Conservation (phyloP, 2,797 vertebrate genomes). For the Pseudocheirus occidentalis region DNA sequence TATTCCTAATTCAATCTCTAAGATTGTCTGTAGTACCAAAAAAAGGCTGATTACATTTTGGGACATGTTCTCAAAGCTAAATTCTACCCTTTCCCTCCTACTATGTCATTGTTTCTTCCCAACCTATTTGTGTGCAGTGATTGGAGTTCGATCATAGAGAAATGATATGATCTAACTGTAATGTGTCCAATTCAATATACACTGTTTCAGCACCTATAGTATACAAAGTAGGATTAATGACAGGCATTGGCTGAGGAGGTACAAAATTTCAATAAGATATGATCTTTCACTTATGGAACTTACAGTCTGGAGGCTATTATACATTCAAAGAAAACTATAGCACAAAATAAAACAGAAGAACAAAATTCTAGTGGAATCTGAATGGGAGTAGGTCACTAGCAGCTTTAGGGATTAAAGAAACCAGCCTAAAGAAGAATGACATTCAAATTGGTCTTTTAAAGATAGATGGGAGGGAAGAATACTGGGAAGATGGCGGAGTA, state of each 20-base stretch:
- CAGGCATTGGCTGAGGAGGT: not conserved
- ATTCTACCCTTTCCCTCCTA: not conserved
- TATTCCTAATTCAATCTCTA: not conserved
- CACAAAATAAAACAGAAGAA: not conserved
- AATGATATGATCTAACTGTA: not conserved
- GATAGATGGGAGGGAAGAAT: not conserved
- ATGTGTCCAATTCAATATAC: not conserved
- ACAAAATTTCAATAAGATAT: not conserved
- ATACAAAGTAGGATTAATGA: not conserved
- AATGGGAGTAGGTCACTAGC: not conserved
- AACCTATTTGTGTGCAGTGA: not conserved
- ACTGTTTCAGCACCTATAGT: not conserved
- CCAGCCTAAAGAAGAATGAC: not conserved
- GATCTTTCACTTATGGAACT: not conserved
- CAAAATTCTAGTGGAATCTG: not conserved
- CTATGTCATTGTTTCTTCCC: not conserved
- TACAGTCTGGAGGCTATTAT: not conserved
- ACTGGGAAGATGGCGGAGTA: no score
- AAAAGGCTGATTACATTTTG: not conserved
- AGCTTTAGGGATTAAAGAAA: not conserved
- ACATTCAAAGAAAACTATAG: not conserved
- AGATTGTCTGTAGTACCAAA: not conserved
- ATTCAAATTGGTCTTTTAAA: not conserved
- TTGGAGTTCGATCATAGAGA: not conserved
- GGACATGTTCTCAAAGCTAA: not conserved